These are phyloP conservation scores for Podotricha telesiphe DNA, from an alignment of 2,888 invertebrate genomes.

Conservation along the genomic window DNA sequence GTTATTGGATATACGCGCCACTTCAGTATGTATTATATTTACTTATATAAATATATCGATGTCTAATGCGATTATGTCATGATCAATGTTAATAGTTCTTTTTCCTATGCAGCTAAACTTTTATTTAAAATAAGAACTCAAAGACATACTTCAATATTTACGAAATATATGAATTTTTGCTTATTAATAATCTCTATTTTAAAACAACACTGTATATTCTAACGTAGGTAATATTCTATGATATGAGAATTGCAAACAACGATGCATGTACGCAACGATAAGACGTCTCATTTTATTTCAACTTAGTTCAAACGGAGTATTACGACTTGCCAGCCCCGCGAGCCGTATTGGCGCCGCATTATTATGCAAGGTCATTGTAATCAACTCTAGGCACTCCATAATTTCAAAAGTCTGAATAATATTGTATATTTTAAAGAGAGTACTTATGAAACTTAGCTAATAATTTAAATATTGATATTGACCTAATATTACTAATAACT, in stretches of 20 bases:
- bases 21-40: slow-evolving; percentile 45
- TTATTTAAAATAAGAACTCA: background rate
- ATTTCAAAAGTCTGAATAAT: slow-evolving; percentile 52
- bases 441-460: background rate
- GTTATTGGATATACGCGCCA: slow-evolving; percentile 50
- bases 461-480: background rate
- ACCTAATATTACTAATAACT: background rate
- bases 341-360: slow-evolving; percentile 55
- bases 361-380: slow-evolving; percentile 63
- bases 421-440: slow-evolving; percentile 46
- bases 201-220: background rate
- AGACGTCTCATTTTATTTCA: slow-evolving; percentile 35
- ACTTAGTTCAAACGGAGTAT: slow-evolving; percentile 16
- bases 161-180: background rate
- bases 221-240: slow-evolving; percentile 1
- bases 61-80: slow-evolving; percentile 14
- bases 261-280: slow-evolving; percentile 22
- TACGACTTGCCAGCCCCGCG: slow-evolving; percentile 38
- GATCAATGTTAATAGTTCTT: background rate
- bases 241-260: slow-evolving; percentile 10
- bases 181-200: background rate
- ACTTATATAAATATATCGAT: slow-evolving; percentile 36
- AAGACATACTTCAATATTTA: too few species aligned
- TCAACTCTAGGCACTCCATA: slow-evolving; percentile 55
- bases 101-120: background rate